Evolutionary conservation across 2,888 invertebrate genomes (phyloP).

Genomic region (Cynaeus angustus): DNA sequence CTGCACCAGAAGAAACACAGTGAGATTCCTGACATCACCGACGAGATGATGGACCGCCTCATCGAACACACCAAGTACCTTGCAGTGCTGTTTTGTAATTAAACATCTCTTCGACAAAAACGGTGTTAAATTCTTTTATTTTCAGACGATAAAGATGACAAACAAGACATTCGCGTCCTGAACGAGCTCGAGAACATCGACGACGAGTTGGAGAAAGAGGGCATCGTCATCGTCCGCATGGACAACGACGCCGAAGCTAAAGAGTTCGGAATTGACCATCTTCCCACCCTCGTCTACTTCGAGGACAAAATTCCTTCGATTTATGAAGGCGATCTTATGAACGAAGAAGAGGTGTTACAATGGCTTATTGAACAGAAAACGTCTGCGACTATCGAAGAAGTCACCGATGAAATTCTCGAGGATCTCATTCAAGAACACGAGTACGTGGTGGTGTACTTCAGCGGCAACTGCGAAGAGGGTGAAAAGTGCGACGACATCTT

Average conservation of each 20-base stretch:
- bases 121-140: conserved; percentile 50
- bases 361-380: conserved; percentile 92
- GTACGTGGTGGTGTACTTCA: conserved; percentile 95
- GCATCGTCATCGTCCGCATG: conserved; percentile 91
- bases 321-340: conserved; percentile 93
- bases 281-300: conserved; percentile 90
- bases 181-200: conserved; percentile 95
- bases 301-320: conserved; percentile 93
- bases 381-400: conserved; percentile 94
- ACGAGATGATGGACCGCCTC: conserved; percentile 94
- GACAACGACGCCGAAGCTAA: conserved; percentile 93
- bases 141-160: conserved; percentile 91
- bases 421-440: conserved; percentile 92
- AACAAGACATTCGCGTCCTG: conserved; percentile 89
- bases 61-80: conserved; percentile 86
- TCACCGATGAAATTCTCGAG: conserved; percentile 91
- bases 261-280: conserved; percentile 91
- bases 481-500: conserved; percentile 90
- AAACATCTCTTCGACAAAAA: neutral
- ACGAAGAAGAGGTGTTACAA: conserved; percentile 92
- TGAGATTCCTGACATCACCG: conserved; percentile 93
- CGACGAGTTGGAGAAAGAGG: conserved; percentile 91
- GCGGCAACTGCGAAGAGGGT: conserved; percentile 91
- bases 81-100: conserved; percentile 92
- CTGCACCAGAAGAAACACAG: conserved; percentile 92